These are phyloP conservation scores for Sandelia bainsii DNA, from an alignment of 2,797 vertebrate species.

Conservation along the genomic window DNA sequence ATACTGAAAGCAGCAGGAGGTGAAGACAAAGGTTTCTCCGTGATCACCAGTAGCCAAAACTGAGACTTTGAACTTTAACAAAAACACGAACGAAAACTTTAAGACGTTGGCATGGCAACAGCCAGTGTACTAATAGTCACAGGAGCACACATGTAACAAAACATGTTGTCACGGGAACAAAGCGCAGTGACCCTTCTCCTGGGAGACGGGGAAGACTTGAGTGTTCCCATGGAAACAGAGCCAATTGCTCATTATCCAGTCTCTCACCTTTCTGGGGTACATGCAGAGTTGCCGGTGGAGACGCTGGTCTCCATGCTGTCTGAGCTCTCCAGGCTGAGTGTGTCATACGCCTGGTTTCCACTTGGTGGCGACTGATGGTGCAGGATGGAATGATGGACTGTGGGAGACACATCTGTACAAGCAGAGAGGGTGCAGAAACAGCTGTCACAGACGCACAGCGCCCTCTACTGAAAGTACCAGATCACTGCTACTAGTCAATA, in stretches of 20 bases:
- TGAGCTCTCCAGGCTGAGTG: constrained; percentile 96
- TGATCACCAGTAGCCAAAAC: constrained; percentile 41
- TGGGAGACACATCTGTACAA: constrained; percentile 73
- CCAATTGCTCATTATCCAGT: constrained; percentile 62
- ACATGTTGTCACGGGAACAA: constrained; percentile 90
- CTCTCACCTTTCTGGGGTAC: constrained; percentile 89
- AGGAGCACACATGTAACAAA: constrained; percentile 70
- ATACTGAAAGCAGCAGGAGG: constrained; percentile 37
- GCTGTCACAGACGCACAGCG: constrained; percentile 80
- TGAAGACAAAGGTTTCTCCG: constrained; percentile 39
- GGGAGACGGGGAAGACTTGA: constrained; percentile 77
- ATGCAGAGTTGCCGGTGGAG: constrained; percentile 93
- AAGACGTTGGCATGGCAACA: constrained; percentile 83
- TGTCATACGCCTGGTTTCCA: constrained; percentile 90
- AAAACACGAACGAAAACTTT: constrained; percentile 66
- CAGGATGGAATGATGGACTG: constrained; percentile 93
- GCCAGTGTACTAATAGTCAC: constrained; percentile 65
- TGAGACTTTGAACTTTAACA: constrained; percentile 43
- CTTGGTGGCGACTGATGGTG: constrained; percentile 88
- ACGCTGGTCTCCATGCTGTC: constrained; percentile 98
- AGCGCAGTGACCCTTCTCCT: constrained; percentile 77
- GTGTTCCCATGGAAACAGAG: constrained; percentile 84
- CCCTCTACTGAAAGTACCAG: constrained; percentile 88
- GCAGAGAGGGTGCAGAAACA: constrained; percentile 60
- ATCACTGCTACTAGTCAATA: constrained; percentile 81